phyloP scores from a whole-genome alignment of 1,140 invertebrate species.

The Drosophila paulistorum region DNA sequence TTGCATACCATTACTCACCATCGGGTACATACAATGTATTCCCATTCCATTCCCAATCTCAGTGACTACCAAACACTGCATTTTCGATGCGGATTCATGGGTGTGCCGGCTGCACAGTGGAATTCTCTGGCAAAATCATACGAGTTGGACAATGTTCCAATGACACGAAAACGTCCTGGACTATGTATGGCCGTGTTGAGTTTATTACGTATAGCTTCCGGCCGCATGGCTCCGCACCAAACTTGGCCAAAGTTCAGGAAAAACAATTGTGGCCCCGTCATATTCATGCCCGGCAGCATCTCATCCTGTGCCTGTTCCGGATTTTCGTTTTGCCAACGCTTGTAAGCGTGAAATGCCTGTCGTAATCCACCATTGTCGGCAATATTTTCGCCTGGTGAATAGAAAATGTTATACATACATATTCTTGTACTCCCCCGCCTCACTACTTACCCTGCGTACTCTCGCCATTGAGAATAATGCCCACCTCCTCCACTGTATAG shows the following conservation, averaged over 20 bases:
- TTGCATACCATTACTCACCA: conserved; percentile 4
- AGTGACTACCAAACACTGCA: conserved; percentile 86
- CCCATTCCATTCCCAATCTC: too few relatives aligned
- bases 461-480: conserved; percentile 83
- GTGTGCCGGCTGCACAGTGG: conserved; percentile 87
- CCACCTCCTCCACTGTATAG: conserved; percentile 87
- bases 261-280: conserved; percentile 90
- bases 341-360: conserved; percentile 88
- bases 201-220: conserved; percentile 77
- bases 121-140: conserved; percentile 91
- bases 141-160: conserved; percentile 93
- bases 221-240: conserved; percentile 87
- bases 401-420: background rate
- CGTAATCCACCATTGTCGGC: conserved; percentile 95
- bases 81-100: conserved; percentile 93
- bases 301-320: conserved; percentile 82
- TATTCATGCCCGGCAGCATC: conserved; percentile 88
- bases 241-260: conserved; percentile 94
- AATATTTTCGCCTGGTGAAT: conserved; percentile 89
- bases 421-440: background rate
- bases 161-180: conserved; percentile 89
- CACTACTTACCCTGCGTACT: conserved; percentile 84
- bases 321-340: conserved; percentile 67
- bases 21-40: background rate
- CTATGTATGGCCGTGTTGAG: conserved; percentile 92